Evolutionary conservation across 2,113 vertebrate species (phyloP).

Genomic region (Pollimyrus isidori): DNA sequence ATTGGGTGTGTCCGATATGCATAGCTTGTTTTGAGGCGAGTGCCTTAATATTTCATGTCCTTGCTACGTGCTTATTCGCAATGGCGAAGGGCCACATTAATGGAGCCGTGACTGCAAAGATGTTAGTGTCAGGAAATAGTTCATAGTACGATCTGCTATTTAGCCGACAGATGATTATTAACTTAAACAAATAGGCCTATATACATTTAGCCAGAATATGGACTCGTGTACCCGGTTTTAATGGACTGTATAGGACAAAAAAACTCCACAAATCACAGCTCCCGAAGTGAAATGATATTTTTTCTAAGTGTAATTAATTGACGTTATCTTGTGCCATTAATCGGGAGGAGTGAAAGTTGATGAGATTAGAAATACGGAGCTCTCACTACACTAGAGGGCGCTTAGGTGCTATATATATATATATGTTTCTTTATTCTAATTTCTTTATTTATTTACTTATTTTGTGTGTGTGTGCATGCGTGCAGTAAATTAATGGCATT

Average conservation of each 20-base stretch:
- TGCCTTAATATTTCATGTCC: background rate
- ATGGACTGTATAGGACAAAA: background rate
- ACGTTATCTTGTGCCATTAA: background rate
- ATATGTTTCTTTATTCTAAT: too few species aligned
- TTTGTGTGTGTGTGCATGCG: too few species aligned
- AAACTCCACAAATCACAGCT: background rate
- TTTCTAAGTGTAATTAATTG: background rate
- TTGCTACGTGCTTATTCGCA: background rate
- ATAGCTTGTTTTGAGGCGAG: background rate
- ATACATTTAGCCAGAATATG: background rate
- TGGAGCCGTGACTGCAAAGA: background rate
- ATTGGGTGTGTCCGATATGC: background rate
- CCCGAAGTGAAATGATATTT: background rate
- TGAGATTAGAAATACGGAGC: background rate
- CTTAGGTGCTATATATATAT: background rate
- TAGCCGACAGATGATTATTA: background rate
- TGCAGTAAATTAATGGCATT: background rate
- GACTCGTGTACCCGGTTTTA: background rate
- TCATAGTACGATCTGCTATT: background rate
- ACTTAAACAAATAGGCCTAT: background rate
- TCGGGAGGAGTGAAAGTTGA: background rate
- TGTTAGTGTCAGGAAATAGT: background rate
- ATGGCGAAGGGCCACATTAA: background rate
- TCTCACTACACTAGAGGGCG: conserved; percentile 4
- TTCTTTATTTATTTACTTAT: too few species aligned